Evolutionary conservation across 1,140 invertebrate genomes (phyloP), one percentile per base, ranked within the genome.

Genomic region (Leucophenga varia): DNA sequence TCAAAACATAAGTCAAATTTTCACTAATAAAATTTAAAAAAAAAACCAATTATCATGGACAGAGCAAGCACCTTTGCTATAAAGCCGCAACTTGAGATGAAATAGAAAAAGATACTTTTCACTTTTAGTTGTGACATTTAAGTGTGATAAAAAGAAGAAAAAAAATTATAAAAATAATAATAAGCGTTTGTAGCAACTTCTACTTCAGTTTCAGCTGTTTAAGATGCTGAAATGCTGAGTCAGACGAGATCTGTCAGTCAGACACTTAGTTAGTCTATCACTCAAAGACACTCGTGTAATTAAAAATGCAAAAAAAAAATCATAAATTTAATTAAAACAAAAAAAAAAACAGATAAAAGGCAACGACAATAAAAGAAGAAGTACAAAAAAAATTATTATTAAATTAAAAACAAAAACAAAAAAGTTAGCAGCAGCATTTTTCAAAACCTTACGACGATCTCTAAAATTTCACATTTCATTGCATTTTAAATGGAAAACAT

Each of bases 391-490:
- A 5, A 25, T 10, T 5, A 25, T 25, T 10, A 25, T 6, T 10
- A 25, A 25, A n/a, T n/a, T 10, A 25, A 25, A 5, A 25, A 25
- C 22, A 25, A 25, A 6, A 25, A 25, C 22, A 25, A 25, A 5
- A 25, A 25, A 25, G 25, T 43, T 28, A 34, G 39, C 46, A 34
- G 20, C 49, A 53, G 52, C 51, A 54, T 61, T 63, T 67, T 50
- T 45, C 13, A 52, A n/a, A n/a, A 59, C 53, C 63, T 65, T 67
- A 65, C 51, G 63, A 65, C 51, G 63, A 65, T 67, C 59, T 52
- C 50, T 58, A 31, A 46, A 58, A 65, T 65, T 67, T 68, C 64
- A 67, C 63, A 61, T 63, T 61, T 67, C 51, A 67, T 67, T 59
- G 57, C 49, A 31, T 19, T 37, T 37, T 6, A 12, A 37, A 37